phyloP scores from a whole-genome alignment of 1,140 invertebrate genomes.

The Zaprionus africanus region DNA sequence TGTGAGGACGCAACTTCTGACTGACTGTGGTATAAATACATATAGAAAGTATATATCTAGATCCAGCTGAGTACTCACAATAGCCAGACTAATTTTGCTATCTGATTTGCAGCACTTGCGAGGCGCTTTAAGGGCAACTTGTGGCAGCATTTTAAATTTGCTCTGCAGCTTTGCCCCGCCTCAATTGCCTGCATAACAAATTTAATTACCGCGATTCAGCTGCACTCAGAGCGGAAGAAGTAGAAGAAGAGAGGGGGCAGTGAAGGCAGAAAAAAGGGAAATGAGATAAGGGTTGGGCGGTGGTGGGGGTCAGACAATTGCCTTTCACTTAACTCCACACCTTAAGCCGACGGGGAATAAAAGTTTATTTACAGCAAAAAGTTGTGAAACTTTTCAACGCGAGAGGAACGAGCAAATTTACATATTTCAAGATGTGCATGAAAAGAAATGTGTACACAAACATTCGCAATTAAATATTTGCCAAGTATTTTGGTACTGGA shows the following conservation, averaged over 20 bases:
- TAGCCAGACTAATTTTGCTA: not conserved
- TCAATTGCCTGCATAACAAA: slow-evolving; percentile 4
- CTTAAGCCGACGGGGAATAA: not conserved
- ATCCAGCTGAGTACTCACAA: not conserved
- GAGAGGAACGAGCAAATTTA: not conserved
- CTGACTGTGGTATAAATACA: not conserved
- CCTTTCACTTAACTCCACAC: not conserved
- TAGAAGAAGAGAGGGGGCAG: not conserved
- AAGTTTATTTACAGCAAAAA: not conserved
- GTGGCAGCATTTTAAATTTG: not conserved
- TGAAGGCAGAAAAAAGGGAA: not conserved
- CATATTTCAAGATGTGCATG: not conserved
- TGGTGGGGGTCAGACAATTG: not conserved
- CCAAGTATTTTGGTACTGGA: not conserved
- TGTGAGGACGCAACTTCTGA: not conserved
- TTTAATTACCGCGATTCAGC: slow-evolving; percentile 6
- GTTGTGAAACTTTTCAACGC: not conserved
- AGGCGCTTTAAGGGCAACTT: not conserved
- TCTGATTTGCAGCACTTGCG: not conserved
- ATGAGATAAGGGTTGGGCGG: not conserved
- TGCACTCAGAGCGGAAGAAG: not conserved
- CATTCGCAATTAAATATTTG: not conserved
- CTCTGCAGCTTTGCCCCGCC: not conserved
- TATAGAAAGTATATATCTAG: not conserved
- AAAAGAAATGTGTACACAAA: not conserved